Conservation (phyloP, 2,113 vertebrate species). For the Camelus dromedarius region DNA sequence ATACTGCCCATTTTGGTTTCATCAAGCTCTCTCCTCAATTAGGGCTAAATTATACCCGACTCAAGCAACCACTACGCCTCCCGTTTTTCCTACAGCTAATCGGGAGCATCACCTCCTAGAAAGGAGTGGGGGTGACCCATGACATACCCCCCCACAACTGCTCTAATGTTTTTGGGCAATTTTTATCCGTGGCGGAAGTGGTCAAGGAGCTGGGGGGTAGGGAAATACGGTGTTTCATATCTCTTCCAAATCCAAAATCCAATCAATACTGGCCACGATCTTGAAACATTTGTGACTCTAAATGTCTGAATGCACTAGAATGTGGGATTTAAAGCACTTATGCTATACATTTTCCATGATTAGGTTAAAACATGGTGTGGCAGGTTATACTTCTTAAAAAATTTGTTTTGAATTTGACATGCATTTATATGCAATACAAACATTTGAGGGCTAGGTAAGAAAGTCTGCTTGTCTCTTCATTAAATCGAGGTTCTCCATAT, state of each 20-base stretch:
- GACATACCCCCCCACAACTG: background rate
- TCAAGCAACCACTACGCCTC: too few species aligned
- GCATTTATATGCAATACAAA: conserved; percentile 6
- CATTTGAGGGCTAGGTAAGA: background rate
- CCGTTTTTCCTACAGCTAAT: background rate
- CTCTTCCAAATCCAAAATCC: background rate
- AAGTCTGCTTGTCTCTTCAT: conserved; percentile 5
- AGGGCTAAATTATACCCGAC: background rate
- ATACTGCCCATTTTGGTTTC: background rate
- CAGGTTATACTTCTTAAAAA: conserved; percentile 19
- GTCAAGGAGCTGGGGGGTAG: background rate
- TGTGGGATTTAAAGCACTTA: conserved; percentile 41
- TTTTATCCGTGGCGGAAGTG: background rate
- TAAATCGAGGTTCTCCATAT: background rate
- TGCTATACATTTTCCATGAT: conserved; percentile 9
- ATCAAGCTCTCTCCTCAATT: background rate
- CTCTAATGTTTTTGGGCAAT: background rate
- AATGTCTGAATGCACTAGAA: conserved; percentile 40
- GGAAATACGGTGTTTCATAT: background rate
- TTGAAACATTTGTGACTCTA: conserved; percentile 53
- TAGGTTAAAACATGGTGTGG: background rate
- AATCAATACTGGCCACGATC: background rate
- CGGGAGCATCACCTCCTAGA: background rate
- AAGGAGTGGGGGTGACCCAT: background rate
- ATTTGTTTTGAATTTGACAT: conserved; percentile 29